phyloP scores from a whole-genome alignment of 2,888 invertebrate species.

The Drosophila borealis region DNA sequence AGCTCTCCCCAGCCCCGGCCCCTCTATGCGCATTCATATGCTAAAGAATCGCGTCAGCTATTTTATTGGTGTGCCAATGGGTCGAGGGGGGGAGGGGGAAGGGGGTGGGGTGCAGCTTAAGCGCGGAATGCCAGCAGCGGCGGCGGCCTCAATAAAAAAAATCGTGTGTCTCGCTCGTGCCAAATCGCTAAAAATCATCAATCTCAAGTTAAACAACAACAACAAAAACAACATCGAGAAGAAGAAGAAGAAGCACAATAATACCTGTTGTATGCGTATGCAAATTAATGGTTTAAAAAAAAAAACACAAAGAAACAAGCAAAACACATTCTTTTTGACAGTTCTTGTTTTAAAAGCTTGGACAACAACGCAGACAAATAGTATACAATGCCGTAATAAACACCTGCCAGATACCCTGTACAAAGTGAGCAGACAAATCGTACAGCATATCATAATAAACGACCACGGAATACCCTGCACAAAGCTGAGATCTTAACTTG shows the following conservation, averaged over 20 bases:
- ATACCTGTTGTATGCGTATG: constrained; percentile 44
- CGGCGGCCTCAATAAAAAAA: constrained; percentile 14
- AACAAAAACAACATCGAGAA: neutral
- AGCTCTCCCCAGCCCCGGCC: neutral
- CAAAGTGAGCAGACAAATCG: neutral
- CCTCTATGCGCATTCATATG: constrained; percentile 25
- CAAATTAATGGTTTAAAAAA: constrained; percentile 39
- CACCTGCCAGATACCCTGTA: neutral
- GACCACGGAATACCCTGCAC: constrained; percentile 1
- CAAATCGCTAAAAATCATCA: constrained; percentile 57
- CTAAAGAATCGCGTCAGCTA: constrained; percentile 24
- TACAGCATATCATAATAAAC: neutral
- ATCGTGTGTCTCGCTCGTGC: constrained; percentile 57
- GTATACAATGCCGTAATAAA: neutral
- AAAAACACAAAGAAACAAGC: constrained; percentile 9
- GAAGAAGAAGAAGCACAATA: constrained; percentile 8
- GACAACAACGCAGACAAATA: constrained; percentile 13
- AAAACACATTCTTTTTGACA: constrained; percentile 27
- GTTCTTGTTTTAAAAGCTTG: constrained; percentile 38
- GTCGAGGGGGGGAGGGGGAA: neutral
- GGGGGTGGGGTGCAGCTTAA: neutral
- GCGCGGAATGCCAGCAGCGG: constrained; percentile 20
- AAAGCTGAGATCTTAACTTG: too few relatives aligned
- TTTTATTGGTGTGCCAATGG: neutral
- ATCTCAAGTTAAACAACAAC: constrained; percentile 54